A percentile compares a stretch with the other conserved stretches of the same genome.
Conservation (phyloP, 2,888 invertebrate species). For the Rotaria macrura region DNA sequence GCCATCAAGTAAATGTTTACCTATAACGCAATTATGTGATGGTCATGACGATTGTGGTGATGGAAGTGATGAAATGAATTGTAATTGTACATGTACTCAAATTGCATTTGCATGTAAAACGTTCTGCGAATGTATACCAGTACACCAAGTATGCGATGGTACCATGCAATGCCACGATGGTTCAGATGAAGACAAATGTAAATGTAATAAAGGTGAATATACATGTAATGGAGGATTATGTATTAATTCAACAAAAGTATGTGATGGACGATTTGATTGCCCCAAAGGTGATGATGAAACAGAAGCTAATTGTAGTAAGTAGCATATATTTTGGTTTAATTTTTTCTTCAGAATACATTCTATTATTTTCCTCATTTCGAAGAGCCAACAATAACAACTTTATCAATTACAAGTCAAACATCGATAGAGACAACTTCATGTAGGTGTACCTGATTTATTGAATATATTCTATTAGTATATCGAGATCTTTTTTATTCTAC, state of each 20-base stretch:
- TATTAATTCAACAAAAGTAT: background rate
- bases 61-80: conserved; percentile 64
- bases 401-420: background rate
- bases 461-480: too few species aligned
- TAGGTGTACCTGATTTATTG: background rate
- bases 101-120: background rate
- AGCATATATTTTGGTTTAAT: background rate
- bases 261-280: background rate
- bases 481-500: too few species aligned
- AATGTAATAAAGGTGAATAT: background rate
- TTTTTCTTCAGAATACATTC: too few species aligned
- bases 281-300: conserved; percentile 7
- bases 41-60: conserved; percentile 58
- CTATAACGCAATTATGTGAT: conserved; percentile 34
- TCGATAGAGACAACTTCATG: background rate
- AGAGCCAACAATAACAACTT: background rate
- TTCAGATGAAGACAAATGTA: conserved; percentile 31
- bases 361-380: background rate
- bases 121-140: background rate
- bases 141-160: conserved; percentile 2
- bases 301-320: background rate
- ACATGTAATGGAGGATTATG: background rate
- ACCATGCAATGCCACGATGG: conserved; percentile 35
- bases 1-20: conserved; percentile 23
- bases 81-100: conserved; percentile 54